A percentile compares a stretch with the other conserved stretches of the same genome.
phyloP scores from a whole-genome alignment of 2,888 invertebrate species.

The Ectobius pallidus region DNA sequence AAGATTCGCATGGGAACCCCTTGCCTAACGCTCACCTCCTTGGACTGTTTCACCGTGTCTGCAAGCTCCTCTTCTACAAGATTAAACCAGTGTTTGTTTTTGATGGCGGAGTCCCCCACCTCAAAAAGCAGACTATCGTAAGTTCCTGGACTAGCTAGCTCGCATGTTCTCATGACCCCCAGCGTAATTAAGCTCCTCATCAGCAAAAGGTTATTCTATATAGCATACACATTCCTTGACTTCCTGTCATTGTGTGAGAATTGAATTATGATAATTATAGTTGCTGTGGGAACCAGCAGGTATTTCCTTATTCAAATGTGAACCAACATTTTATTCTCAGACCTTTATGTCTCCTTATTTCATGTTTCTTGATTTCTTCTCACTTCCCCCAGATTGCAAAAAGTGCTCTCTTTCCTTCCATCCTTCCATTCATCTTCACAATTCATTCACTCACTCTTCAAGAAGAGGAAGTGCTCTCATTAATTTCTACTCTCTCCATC shows the following conservation, averaged over 20 bases:
- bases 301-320: constrained; percentile 43
- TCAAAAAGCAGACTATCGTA: constrained; percentile 93
- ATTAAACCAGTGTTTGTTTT: constrained; percentile 98
- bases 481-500: too few relatives aligned
- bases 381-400: neutral
- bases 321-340: constrained; percentile 13
- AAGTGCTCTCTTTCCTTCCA: neutral
- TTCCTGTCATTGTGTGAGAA: constrained; percentile 44
- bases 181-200: constrained; percentile 42
- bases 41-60: constrained; percentile 90
- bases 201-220: constrained; percentile 43
- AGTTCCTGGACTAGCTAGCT: constrained; percentile 51
- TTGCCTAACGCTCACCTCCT: constrained; percentile 91
- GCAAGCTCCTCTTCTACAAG: constrained; percentile 93
- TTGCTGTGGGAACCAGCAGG: constrained; percentile 39
- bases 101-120: constrained; percentile 91
- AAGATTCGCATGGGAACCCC: constrained; percentile 81
- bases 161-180: constrained; percentile 40
- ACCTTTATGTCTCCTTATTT: constrained; percentile 7
- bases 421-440: neutral
- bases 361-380: constrained; percentile 4
- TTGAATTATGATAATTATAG: constrained; percentile 43
- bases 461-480: neutral
- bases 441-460: neutral
- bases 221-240: constrained; percentile 36